Conservation (phyloP, 2,888 invertebrate species). For the Ophonus ardosiacus region DNA sequence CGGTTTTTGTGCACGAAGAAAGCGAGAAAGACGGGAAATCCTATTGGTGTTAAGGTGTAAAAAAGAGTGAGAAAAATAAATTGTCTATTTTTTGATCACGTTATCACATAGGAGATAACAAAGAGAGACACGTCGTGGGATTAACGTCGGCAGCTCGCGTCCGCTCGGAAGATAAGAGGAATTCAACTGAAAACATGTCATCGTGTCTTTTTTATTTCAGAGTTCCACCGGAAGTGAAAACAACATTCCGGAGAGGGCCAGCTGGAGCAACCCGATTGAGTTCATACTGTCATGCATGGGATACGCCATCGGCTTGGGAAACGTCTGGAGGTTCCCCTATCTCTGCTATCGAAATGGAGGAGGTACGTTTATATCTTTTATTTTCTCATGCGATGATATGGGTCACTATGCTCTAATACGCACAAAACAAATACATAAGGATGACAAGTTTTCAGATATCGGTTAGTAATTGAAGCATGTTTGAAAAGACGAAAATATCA, state of each 20-base stretch:
- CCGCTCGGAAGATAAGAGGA: constrained; percentile 44
- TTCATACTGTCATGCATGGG: constrained; percentile 87
- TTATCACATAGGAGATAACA: constrained; percentile 59
- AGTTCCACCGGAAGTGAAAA: constrained; percentile 51
- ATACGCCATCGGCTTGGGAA: constrained; percentile 87
- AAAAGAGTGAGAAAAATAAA: constrained; percentile 48
- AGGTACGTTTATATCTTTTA: constrained; percentile 77
- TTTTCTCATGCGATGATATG: not conserved
- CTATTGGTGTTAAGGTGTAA: constrained; percentile 39
- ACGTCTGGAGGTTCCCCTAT: constrained; percentile 89
- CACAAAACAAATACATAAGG: too few relatives aligned
- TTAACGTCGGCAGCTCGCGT: constrained; percentile 47
- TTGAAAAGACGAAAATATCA: too few relatives aligned
- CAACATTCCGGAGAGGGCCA: constrained; percentile 75
- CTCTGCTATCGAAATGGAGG: constrained; percentile 88
- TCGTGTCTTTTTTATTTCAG: constrained; percentile 61
- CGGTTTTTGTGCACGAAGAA: constrained; percentile 20
- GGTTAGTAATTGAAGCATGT: too few relatives aligned
- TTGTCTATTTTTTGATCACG: constrained; percentile 55
- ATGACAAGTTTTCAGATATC: too few relatives aligned
- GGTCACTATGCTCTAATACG: not conserved
- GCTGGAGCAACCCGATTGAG: constrained; percentile 83
- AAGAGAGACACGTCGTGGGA: constrained; percentile 55
- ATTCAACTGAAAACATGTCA: constrained; percentile 63
- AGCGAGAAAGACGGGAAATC: constrained; percentile 25